Evolutionary conservation across 2,797 vertebrate species (phyloP), one percentile per base, ranked within the genome.

Genomic region (Masticophis lateralis): DNA sequence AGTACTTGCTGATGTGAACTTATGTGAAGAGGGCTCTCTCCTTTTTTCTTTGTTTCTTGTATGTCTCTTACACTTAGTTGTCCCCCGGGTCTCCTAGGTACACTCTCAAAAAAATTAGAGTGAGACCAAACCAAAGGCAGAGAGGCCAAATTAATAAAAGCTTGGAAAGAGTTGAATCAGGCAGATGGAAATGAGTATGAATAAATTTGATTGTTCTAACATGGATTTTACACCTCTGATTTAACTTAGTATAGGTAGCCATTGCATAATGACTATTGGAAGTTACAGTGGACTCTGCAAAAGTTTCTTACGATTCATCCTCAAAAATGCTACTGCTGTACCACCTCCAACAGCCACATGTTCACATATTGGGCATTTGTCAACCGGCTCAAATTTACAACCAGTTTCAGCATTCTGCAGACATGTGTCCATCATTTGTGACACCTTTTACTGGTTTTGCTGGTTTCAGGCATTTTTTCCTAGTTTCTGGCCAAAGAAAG

Each of bases 121-220:
- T 66, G 14, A 47, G 63, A 91, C 56, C 28, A 55, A 56, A 60
- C 22, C 22, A 83, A 91, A 83, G 57, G 5, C 63, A 86, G 11
- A 88, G 9, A 22, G n/a, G 37, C 20, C 83, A 93, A 66, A 79
- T 93, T 79, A 93, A 87, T 53, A 74, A 90, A 57, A 28, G 32
- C 37, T 83, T 47, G 37, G 43, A 88, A 88, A 56, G 43, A 79
- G 28, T 28, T 79, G n/a, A 56, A n/a, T 79, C 6, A 79, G 90
- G 55, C 55, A 28, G n/a, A 79, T 79, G n/a, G 66, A 93, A 93
- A 91, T 83, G 11, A n/a, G 20, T 63, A n/a, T 59, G 47, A 56
- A 51, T 11, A 28, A 55, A 88, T 93, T 79, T 91, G 55, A 66
- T 47, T 83, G 9, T 60, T 47, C 9, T 53, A 51, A 25, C 63